These are phyloP conservation scores for Drosophila erecta DNA, from an alignment of 1,140 invertebrate species.

Conservation along the genomic window DNA sequence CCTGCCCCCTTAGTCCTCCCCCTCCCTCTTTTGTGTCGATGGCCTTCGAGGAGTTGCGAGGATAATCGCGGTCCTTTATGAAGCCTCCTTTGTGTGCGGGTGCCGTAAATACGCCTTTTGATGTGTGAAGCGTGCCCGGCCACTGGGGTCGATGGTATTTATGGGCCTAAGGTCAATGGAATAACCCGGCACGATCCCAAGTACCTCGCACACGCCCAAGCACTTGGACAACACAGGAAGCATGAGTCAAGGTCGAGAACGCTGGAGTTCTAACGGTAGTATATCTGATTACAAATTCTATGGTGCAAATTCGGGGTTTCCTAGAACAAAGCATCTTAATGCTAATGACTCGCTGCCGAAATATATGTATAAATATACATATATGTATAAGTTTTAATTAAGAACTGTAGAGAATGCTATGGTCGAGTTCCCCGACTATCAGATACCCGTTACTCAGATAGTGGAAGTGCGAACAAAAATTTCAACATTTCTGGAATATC, in stretches of 20 bases:
- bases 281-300: background rate
- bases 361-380: too few species aligned
- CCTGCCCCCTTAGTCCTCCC: slow-evolving; percentile 7
- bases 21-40: slow-evolving; percentile 22
- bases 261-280: background rate
- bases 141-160: slow-evolving; percentile 60
- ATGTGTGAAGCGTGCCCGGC: slow-evolving; percentile 64
- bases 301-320: background rate
- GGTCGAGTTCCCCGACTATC: too few species aligned
- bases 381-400: too few species aligned
- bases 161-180: slow-evolving; percentile 62
- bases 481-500: too few species aligned
- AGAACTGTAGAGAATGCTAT: too few species aligned
- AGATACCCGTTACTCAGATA: too few species aligned
- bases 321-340: too few species aligned
- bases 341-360: too few species aligned
- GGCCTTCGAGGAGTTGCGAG: slow-evolving; percentile 47
- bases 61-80: slow-evolving; percentile 65
- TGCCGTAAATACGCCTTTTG: slow-evolving; percentile 34
- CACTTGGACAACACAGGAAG: background rate
- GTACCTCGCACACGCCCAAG: slow-evolving; percentile 4
- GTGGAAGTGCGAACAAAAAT: too few species aligned
- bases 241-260: slow-evolving; percentile 41
- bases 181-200: slow-evolving; percentile 58
- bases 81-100: slow-evolving; percentile 22